These are phyloP conservation scores for Carabus problematicus DNA, from an alignment of 2,888 invertebrate genomes.

Conservation along the genomic window DNA sequence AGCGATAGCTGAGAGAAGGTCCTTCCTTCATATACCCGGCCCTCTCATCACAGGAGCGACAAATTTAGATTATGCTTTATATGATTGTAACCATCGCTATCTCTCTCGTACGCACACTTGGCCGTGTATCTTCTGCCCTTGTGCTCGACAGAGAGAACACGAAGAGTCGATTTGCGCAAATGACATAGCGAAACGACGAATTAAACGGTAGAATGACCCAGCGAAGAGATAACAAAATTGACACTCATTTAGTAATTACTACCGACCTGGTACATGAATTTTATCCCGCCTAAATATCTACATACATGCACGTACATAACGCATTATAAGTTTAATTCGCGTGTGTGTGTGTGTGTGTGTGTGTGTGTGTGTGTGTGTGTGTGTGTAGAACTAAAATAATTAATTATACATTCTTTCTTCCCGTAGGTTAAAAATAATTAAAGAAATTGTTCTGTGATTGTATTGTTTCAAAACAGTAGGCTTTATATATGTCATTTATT, in stretches of 20 bases:
- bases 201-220: conserved; percentile 1
- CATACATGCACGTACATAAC: conserved; percentile 1
- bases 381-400: too few relatives aligned
- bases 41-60: conserved; percentile 2
- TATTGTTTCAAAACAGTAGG: too few relatives aligned
- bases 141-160: too few relatives aligned
- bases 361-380: too few relatives aligned
- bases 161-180: conserved; percentile 9
- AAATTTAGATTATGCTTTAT: conserved; percentile 26
- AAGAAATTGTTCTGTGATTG: too few relatives aligned
- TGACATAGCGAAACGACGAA: conserved; percentile 9
- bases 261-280: background rate
- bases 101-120: too few relatives aligned
- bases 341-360: conserved; percentile 2
- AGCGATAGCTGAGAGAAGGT: background rate
- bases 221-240: conserved; percentile 7
- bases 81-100: background rate
- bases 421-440: too few relatives aligned
- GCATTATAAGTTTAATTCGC: background rate
- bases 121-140: too few relatives aligned
- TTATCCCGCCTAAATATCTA: too few relatives aligned
- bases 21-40: background rate
- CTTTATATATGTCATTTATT: too few relatives aligned
- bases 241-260: conserved; percentile 12
- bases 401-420: too few relatives aligned